phyloP scores from a whole-genome alignment of 2,888 invertebrate genomes.

The Protodeltote pygarga region DNA sequence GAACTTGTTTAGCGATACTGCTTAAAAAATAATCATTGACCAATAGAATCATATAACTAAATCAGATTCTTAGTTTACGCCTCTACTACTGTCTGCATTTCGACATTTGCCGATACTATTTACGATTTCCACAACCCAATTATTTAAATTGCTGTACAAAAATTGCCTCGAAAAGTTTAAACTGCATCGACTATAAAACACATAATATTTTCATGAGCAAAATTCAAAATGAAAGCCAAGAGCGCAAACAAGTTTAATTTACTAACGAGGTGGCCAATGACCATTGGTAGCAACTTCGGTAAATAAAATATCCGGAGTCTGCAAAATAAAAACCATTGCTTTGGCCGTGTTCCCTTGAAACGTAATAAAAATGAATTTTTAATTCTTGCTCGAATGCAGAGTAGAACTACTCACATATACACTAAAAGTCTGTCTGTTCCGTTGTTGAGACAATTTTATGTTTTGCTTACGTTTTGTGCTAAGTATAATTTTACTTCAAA shows the following conservation, averaged over 20 bases:
- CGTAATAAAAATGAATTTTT: slow-evolving; percentile 62
- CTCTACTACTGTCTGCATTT: too few relatives aligned
- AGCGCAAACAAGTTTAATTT: slow-evolving; percentile 23
- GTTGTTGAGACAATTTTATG: slow-evolving; percentile 1
- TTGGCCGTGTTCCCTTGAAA: slow-evolving; percentile 51
- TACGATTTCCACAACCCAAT: too few relatives aligned
- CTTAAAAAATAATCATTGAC: too few relatives aligned
- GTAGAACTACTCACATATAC: slow-evolving; percentile 24
- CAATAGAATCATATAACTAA: too few relatives aligned
- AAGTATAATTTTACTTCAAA: not conserved
- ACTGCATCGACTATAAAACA: not conserved
- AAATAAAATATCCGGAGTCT: slow-evolving; percentile 43
- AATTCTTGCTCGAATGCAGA: slow-evolving; percentile 55
- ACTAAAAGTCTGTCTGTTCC: slow-evolving; percentile 14
- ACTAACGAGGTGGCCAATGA: slow-evolving; percentile 35
- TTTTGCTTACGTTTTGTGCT: too few relatives aligned
- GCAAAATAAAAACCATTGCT: slow-evolving; percentile 49
- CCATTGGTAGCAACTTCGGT: slow-evolving; percentile 29
- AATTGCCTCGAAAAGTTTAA: not conserved
- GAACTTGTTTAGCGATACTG: too few relatives aligned
- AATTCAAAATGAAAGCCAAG: slow-evolving; percentile 8
- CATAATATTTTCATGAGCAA: slow-evolving; percentile 2
- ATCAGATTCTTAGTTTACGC: too few relatives aligned
- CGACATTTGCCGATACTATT: too few relatives aligned
- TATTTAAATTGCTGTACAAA: not conserved